Evolutionary conservation across 2,888 invertebrate species (phyloP).

Genomic region (Caenorhabditis sp.): DNA sequence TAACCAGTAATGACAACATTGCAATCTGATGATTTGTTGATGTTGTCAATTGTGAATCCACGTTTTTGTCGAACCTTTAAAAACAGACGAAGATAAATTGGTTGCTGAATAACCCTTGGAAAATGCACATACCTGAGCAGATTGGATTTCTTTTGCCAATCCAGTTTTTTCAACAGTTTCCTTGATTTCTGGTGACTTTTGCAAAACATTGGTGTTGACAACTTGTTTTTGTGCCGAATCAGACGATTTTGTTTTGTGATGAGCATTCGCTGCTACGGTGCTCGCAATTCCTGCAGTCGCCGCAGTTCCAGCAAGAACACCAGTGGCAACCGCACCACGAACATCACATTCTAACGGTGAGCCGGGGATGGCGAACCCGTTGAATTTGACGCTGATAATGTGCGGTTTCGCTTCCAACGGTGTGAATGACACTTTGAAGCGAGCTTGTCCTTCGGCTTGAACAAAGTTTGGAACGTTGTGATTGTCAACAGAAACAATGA

Average conservation of each 20-base stretch:
- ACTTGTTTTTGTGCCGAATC: constrained; percentile 25
- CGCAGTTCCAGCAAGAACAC: constrained; percentile 12
- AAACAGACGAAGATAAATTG: too few relatives aligned
- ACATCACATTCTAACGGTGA: constrained; percentile 33
- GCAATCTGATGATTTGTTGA: constrained; percentile 61
- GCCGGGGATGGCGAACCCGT: constrained; percentile 73
- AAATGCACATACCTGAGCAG: constrained; percentile 34
- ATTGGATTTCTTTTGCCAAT: constrained; percentile 40
- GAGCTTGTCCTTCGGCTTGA: constrained; percentile 87
- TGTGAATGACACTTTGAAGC: constrained; percentile 90
- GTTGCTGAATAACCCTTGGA: too few relatives aligned
- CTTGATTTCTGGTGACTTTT: constrained; percentile 34
- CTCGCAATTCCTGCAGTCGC: constrained; percentile 14
- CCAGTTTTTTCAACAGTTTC: constrained; percentile 39
- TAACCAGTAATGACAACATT: constrained; percentile 69
- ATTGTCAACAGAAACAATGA: constrained; percentile 93
- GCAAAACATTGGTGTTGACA: constrained; percentile 18
- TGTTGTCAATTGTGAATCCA: constrained; percentile 67
- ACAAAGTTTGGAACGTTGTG: constrained; percentile 98
- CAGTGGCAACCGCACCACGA: constrained; percentile 12
- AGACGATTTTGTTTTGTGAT: constrained; percentile 16
- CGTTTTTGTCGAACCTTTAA: constrained; percentile 67
- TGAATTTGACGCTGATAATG: constrained; percentile 85
- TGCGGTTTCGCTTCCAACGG: constrained; percentile 92
- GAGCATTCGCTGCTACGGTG: constrained; percentile 11